These are phyloP conservation scores for Chrosomus eos DNA, from an alignment of 2,797 vertebrate species.

Conservation along the genomic window DNA sequence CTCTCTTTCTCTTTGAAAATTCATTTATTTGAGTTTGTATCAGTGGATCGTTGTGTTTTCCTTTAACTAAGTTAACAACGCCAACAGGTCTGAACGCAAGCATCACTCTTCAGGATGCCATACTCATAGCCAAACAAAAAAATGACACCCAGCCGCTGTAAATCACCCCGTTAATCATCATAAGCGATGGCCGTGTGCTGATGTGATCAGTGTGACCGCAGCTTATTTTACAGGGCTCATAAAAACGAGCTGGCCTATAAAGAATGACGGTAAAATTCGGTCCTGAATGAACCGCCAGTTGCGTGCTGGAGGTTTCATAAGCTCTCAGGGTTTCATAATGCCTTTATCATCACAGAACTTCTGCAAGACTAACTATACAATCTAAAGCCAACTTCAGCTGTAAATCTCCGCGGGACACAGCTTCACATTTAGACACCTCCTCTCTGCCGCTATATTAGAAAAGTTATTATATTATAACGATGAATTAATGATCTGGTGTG, in stretches of 20 bases:
- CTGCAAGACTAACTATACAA: neutral
- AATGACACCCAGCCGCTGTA: slow-evolving; percentile 1
- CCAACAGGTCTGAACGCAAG: neutral
- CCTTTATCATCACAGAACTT: slow-evolving; percentile 11
- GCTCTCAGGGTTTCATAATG: neutral
- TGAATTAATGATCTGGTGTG: neutral
- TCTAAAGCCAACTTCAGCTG: neutral
- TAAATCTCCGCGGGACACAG: neutral
- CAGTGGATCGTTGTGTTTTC: neutral
- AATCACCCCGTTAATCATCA: neutral
- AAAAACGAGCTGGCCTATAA: neutral
- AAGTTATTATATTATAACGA: neutral
- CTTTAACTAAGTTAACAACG: neutral
- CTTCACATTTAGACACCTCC: neutral
- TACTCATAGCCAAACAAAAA: neutral
- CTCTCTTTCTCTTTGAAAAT: neutral
- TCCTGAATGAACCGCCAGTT: neutral
- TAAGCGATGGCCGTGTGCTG: neutral
- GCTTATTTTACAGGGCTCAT: neutral
- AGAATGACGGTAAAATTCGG: neutral
- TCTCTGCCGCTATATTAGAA: neutral
- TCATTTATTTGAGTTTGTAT: neutral
- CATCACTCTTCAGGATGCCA: neutral
- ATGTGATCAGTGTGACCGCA: slow-evolving; percentile 6
- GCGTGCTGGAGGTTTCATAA: slow-evolving; percentile 17